A percentile compares a stretch with the other conserved stretches of the same genome.
phyloP scores from a whole-genome alignment of 2,797 vertebrate genomes.

The Phataginus tetradactyla region DNA sequence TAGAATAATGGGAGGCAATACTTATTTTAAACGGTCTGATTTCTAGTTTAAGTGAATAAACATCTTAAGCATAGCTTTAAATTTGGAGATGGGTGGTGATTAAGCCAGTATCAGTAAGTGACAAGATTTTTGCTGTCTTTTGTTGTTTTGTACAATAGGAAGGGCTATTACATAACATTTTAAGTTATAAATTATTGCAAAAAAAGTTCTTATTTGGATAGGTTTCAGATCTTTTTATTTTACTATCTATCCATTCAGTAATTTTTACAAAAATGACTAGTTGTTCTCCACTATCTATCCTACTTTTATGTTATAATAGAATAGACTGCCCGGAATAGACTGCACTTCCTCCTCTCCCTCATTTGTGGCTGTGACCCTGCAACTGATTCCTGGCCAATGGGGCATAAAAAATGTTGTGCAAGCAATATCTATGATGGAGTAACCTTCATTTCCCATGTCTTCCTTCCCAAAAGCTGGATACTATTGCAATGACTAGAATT shows the following conservation, averaged over 20 bases:
- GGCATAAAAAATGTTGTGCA: background rate
- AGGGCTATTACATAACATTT: background rate
- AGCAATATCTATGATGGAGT: background rate
- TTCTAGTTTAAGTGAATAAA: background rate
- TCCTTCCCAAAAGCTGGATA: background rate
- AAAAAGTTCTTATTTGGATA: background rate
- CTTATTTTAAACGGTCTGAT: background rate
- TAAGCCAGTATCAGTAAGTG: background rate
- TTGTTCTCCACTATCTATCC: background rate
- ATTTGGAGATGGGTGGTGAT: background rate
- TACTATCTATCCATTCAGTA: background rate
- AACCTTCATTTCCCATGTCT: background rate
- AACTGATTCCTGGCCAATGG: background rate
- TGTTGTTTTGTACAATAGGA: background rate
- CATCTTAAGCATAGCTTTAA: background rate
- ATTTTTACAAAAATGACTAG: background rate
- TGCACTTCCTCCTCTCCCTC: background rate
- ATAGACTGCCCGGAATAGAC: background rate
- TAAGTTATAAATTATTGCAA: background rate
- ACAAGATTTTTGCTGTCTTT: constrained; percentile 11
- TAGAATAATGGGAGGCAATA: background rate
- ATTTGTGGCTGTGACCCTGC: background rate
- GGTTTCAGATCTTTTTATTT: background rate
- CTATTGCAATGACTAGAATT: background rate
- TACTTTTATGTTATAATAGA: background rate